Evolutionary conservation across 1,140 invertebrate genomes (phyloP).

Genomic region (Tetragonula clypearis): DNA sequence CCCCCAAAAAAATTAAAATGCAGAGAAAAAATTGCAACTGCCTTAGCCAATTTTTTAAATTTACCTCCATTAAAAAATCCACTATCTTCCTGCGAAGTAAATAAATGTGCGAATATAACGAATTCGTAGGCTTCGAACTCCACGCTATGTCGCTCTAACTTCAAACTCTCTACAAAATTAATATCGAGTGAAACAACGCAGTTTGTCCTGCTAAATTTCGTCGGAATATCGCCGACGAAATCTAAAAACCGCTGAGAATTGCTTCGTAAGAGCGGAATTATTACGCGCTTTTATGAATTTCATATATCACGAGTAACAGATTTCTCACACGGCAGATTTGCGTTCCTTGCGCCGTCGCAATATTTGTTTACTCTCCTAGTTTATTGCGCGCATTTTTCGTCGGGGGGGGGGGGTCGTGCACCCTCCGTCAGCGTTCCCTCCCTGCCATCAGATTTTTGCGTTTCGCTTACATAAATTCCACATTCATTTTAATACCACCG

Average conservation of each 20-base stretch:
- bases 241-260: background rate
- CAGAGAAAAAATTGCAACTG: too few relatives aligned
- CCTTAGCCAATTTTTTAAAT: too few relatives aligned
- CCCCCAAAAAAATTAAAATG: too few relatives aligned
- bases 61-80: too few relatives aligned
- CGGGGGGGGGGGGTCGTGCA: background rate
- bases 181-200: background rate
- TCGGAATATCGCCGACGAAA: background rate
- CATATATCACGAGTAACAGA: background rate
- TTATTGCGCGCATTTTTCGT: constrained; percentile 17
- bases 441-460: background rate
- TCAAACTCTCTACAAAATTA: too few relatives aligned
- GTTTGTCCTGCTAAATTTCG: background rate
- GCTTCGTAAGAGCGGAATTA: background rate
- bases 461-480: background rate
- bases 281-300: background rate
- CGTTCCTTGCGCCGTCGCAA: background rate
- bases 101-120: too few relatives aligned
- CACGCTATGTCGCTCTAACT: too few relatives aligned
- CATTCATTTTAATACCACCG: constrained; percentile 27
- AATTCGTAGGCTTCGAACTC: too few relatives aligned
- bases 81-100: too few relatives aligned
- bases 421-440: background rate
- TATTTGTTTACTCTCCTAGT: constrained; percentile 9
- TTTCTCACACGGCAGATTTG: background rate